A percentile compares a stretch with the other conserved stretches of the same genome.
Evolutionary conservation across 2,797 vertebrate genomes (phyloP).

Genomic region (Gadopsis bispinosus): DNA sequence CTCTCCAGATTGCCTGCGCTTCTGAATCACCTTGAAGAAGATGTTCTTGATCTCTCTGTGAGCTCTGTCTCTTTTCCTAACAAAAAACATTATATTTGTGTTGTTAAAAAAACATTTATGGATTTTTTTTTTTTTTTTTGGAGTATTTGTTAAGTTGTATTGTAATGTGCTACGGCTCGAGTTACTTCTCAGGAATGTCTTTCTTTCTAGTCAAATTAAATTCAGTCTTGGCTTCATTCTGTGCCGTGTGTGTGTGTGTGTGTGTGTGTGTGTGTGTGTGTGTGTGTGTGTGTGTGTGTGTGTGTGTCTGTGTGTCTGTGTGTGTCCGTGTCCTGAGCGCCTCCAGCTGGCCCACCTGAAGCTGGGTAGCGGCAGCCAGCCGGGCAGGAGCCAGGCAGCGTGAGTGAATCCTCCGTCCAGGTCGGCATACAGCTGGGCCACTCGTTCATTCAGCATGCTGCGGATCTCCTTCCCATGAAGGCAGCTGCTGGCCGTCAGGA

Average conservation of each 20-base stretch:
- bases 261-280: not conserved
- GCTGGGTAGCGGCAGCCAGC: conserved; percentile 96
- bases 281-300: not conserved
- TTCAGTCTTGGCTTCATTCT: not conserved
- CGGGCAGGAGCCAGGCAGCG: conserved; percentile 95
- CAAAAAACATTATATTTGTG: not conserved
- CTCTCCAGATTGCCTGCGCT: conserved; percentile 86
- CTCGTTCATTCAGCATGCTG: conserved; percentile 88
- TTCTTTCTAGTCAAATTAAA: not conserved
- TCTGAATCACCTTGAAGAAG: conserved; percentile 94
- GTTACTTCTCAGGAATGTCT: not conserved
- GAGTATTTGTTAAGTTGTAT: not conserved
- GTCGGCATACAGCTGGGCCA: conserved; percentile 96
- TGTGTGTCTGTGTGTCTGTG: too few relatives aligned
- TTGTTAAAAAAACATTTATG: too few relatives aligned
- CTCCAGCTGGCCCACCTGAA: conserved; percentile 88
- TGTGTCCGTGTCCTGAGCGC: not conserved
- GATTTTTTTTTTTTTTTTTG: too few relatives aligned
- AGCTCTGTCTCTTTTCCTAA: conserved; percentile 92
- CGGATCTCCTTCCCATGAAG: conserved; percentile 96
- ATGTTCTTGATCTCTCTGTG: conserved; percentile 95
- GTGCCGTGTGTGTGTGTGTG: not conserved
- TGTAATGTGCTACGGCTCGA: not conserved
- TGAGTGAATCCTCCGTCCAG: conserved; percentile 97
- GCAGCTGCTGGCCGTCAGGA: conserved; percentile 97